Evolutionary conservation across 2,888 invertebrate genomes (phyloP).

Genomic region (Hipparchia sbordonii): DNA sequence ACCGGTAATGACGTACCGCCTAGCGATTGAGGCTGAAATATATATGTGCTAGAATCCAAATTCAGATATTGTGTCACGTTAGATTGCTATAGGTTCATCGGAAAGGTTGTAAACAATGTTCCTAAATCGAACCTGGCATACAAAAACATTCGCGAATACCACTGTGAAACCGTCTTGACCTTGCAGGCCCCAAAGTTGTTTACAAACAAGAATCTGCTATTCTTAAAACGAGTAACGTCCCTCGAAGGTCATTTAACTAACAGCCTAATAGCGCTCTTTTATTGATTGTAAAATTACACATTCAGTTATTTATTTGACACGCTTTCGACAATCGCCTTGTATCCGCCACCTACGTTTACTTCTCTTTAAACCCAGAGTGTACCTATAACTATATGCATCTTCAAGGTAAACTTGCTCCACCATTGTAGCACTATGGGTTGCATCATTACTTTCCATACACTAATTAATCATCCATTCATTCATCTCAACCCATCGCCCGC

Average conservation of each 20-base stretch:
- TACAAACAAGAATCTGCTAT: conserved; percentile 24
- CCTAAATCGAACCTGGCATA: conserved; percentile 9
- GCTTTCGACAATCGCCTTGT: conserved; percentile 3
- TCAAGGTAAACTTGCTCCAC: not conserved
- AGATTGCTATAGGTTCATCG: too few species aligned
- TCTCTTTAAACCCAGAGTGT: not conserved
- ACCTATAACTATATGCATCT: too few species aligned
- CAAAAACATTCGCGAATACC: conserved; percentile 5
- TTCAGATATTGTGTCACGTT: too few species aligned
- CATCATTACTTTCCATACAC: not conserved
- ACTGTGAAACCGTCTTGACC: conserved; percentile 7
- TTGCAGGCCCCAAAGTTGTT: conserved; percentile 11
- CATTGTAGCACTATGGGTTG: not conserved
- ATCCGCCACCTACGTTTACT: not conserved
- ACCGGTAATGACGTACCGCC: too few species aligned
- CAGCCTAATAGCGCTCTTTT: not conserved
- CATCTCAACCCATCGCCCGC: too few species aligned
- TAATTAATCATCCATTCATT: too few species aligned
- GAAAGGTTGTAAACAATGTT: conserved; percentile 6
- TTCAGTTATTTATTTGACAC: conserved; percentile 2
- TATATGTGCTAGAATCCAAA: too few species aligned
- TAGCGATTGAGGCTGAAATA: too few species aligned
- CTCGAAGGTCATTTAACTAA: conserved; percentile 7
- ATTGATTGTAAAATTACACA: conserved; percentile 10
- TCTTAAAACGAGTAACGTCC: conserved; percentile 5